Evolutionary conservation across 2,888 invertebrate genomes (phyloP), one percentile per base, ranked within the genome.

Genomic region (Phortica okadai): DNA sequence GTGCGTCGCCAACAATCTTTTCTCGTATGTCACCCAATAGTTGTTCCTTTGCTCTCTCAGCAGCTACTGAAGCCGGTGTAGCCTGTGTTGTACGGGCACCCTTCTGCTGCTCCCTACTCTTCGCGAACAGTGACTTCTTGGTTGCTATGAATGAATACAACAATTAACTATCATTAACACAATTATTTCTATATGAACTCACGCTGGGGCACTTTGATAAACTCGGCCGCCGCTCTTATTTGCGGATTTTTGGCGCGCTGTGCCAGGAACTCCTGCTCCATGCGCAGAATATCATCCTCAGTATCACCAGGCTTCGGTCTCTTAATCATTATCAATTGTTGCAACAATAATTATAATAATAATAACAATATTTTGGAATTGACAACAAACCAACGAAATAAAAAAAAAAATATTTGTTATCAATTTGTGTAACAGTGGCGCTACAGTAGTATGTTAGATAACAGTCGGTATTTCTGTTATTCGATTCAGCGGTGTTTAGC

Each of bases 241-340:
- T 92, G 91, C 42, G 93, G 92, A 82, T 93, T 93, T 78, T 93
- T 92, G 10, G 89, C 88, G 78, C 93, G 93, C 81, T 94, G 92
- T 59, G 90, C 92, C 25, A 94, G 89, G 88, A 95, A 96, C 80
- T 95, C 94, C 83, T 94, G 93, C 89, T 96, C 96, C 93, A 95
- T 94, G 76, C 93, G 93, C 25, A 96, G 91, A 56, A 96, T 92
- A 86, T 96, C 96, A 16, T 95, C 94, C 83, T 96, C 96, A 62
- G 93, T 93, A 89, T 96, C 96, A 6, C 93, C 93, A 2, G 93
- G 93, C 86, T 94, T 95, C 0, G 96, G 96, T 81, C 96, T 84
- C 62, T 88, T 89, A 75, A 88, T 87, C 88, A 90, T 90, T 44
- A 14, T 50, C 6, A 50, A 50, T 50, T 50, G 10, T 14, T 50